Evolutionary conservation across 2,113 vertebrate species (phyloP), one percentile per base, ranked within the genome.

Genomic region (Zosterops japonicus): DNA sequence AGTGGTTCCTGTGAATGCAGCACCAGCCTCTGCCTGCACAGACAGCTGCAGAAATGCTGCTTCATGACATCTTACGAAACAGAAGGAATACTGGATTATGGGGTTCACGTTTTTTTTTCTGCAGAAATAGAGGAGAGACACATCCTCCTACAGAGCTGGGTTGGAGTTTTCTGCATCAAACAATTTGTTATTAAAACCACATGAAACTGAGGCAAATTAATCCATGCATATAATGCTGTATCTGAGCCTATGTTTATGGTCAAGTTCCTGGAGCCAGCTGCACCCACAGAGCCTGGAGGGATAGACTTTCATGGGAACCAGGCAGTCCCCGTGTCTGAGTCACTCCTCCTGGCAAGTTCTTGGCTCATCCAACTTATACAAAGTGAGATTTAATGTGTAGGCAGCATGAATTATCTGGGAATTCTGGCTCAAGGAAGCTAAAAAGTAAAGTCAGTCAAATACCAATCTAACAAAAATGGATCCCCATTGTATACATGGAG

Each of bases 401-500:
- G 87, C 8, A 14, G 69, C 60, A 82, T 33, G 39, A 68, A 84
- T 74, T 77, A 63, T n/a, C 41, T 74, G 50, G 24, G 53, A 65
- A 7, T 47, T 72, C 46, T 14, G 7, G 67, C 57, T 86, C 27
- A 88, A 60, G 33, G 14, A 72, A 68, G 19, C 22, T 67, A 13
- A 55, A 72, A 86, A 65, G 56, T 44, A 13, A 83, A 77, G 55
- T 46, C 70, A 71, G 23, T 55, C 50, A 83, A 85, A 92, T 20
- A 78, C 12, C 14, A 33, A 41, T 82, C 17, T 5, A 70, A n/a
- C 6, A 70, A 55, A 80, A 86, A 31, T 20, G 25, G 17, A 65
- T 57, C n/a, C 22, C 46, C 23, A 5, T 6, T 49, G 19, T 21
- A 8, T 15, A 57, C 0, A 0, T 4, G n/a, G 59, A 57, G 35